Conservation (phyloP, 2,113 vertebrate species). For the Bungarus multicinctus region DNA sequence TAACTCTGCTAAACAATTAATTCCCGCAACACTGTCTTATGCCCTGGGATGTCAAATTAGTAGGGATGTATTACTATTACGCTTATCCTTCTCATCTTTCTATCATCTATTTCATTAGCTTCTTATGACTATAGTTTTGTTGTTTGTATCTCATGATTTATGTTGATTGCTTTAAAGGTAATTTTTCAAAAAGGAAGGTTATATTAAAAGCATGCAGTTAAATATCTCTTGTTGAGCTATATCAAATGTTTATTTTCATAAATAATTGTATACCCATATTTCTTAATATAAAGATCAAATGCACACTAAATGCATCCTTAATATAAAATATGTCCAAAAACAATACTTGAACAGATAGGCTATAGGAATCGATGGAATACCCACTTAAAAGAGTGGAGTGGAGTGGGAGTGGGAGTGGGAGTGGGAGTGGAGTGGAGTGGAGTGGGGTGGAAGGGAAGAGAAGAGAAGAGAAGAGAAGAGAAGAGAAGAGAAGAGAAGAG, state of each 20-base stretch:
- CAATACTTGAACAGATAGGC: background rate
- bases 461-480: rapidly evolving
- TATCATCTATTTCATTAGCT: too few relatives aligned
- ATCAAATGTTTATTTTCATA: background rate
- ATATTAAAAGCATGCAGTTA: background rate
- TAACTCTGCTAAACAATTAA: too few relatives aligned
- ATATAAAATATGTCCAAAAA: background rate
- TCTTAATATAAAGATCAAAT: background rate
- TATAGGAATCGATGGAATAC: background rate
- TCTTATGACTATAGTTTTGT: too few relatives aligned
- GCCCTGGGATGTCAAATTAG: too few relatives aligned
- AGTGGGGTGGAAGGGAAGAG: too few relatives aligned
- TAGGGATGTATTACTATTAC: too few relatives aligned
- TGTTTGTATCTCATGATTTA: too few relatives aligned
- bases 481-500: too few relatives aligned
- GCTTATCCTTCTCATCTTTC: too few relatives aligned
- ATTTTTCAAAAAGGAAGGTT: background rate
- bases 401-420: too few relatives aligned
- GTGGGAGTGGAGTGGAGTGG: too few relatives aligned
- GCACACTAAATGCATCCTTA: background rate
- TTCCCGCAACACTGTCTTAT: too few relatives aligned
- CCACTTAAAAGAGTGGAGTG: background rate
- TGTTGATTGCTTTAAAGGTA: background rate
- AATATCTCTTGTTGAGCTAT: background rate
- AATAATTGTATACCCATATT: background rate